Base-by-base conservation (phyloP, 2,113 vertebrate genomes). In the Trinectes maculatus region DNA sequence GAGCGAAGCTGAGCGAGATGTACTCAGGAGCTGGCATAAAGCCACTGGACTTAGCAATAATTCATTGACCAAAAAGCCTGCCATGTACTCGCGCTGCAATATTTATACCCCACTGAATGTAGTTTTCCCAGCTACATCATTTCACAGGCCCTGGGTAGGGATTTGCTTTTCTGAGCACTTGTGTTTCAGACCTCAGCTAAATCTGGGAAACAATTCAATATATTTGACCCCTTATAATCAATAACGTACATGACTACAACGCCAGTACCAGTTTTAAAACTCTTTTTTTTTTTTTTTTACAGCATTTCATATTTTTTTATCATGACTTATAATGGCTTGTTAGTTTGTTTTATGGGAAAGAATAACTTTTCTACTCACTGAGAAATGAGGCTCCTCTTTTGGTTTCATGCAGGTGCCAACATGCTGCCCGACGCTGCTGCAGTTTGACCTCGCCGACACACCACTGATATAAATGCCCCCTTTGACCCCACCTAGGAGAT, bases 341-440 rank as follows among this genome's bases (percentile, higher is more conserved):
- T 9, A 16, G 13, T 44, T 48, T 33, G 15, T 11, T 33, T 21
- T 49, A 61, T 29, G 12, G 36, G 7, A 61, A 59, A 63, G 28
- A 72, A 44, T 0, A 52, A 11, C 21, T 19, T 19, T 51, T 10
- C 6, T 33, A 94, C 95, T 92, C 87, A 98, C 97, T 94, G 87
- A 90, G 84, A 93, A 91, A 65, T 79, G 89, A 96, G 93, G 93
- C 87, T 90, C 73, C 81, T 83, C 42, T 43, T 34, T 24, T 55
- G 75, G 85, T 83, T 79, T 92, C 87, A 84, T 71, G 84, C 90
- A 91, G 92, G 92, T 93, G 94, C 94, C 94, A 92, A 72, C 93
- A 94, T 95, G 81, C 87, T 91, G 89, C 85, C 92, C 82, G 46
- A 82, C 85, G 89, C 78, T 85, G 89, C 79, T 84, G 44, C 24